A percentile compares a stretch with the other conserved stretches of the same genome.
Evolutionary conservation across 1,140 invertebrate genomes (phyloP).

Genomic region (Bombus soroeensis): DNA sequence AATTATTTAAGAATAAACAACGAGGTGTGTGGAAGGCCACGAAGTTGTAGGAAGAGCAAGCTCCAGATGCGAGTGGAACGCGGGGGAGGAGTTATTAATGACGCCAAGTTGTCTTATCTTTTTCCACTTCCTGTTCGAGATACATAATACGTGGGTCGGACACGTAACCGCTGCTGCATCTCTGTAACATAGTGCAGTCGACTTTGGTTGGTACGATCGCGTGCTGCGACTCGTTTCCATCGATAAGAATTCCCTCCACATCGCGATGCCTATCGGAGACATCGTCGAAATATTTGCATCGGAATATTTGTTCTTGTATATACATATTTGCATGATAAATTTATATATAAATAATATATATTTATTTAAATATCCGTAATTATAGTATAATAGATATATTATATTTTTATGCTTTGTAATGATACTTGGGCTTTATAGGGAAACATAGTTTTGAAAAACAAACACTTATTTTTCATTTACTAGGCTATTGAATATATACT

Average conservation of each 20-base stretch:
- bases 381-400: too few relatives aligned
- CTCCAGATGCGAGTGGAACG: slow-evolving; percentile 28
- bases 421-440: neutral
- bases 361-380: too few relatives aligned
- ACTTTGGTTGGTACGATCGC: slow-evolving; percentile 7
- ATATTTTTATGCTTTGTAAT: too few relatives aligned
- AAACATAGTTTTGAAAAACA: neutral
- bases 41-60: slow-evolving; percentile 10
- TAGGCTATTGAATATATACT: too few relatives aligned
- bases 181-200: slow-evolving; percentile 46
- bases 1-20: slow-evolving; percentile 18
- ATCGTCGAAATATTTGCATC: neutral
- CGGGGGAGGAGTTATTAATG: slow-evolving; percentile 65
- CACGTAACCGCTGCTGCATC: slow-evolving; percentile 56
- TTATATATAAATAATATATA: neutral
- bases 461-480: too few relatives aligned
- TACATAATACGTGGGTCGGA: slow-evolving; percentile 67
- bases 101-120: slow-evolving; percentile 63
- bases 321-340: neutral
- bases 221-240: slow-evolving; percentile 11
- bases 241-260: slow-evolving; percentile 15
- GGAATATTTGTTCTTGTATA: neutral
- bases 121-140: slow-evolving; percentile 68
- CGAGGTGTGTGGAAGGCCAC: neutral
- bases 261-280: neutral